Evolutionary conservation across 2,797 vertebrate genomes (phyloP).

Genomic region (Danio jaintianensis): DNA sequence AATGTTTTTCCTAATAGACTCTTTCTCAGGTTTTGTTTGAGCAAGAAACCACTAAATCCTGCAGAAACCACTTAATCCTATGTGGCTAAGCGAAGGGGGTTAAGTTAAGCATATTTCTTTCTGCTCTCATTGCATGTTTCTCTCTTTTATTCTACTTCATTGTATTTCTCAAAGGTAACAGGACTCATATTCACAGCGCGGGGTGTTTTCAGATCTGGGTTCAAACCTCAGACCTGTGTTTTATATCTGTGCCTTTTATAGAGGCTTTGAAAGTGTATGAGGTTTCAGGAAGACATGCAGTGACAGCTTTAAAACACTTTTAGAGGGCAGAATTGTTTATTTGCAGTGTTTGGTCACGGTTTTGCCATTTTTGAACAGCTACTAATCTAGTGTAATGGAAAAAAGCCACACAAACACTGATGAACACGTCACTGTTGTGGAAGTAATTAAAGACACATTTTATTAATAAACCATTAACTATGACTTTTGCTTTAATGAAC

Average conservation of each 20-base stretch:
- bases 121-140: constrained; percentile 27
- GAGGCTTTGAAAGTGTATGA: constrained; percentile 45
- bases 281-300: constrained; percentile 28
- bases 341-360: constrained; percentile 37
- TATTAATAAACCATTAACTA: no score
- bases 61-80: constrained; percentile 40
- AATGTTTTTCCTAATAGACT: constrained; percentile 37
- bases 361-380: constrained; percentile 32
- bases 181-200: background rate
- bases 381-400: constrained; percentile 31
- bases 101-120: constrained; percentile 30
- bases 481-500: no score
- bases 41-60: constrained; percentile 34
- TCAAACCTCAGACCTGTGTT: constrained; percentile 39
- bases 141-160: constrained; percentile 14
- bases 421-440: no score
- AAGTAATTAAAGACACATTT: no score
- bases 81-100: constrained; percentile 2
- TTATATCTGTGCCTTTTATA: constrained; percentile 38
- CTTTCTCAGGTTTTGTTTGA: constrained; percentile 39
- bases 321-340: constrained; percentile 51
- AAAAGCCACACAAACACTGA: constrained; percentile 33
- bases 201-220: constrained; percentile 24
- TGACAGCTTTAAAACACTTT: constrained; percentile 1
- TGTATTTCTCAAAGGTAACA: constrained; percentile 27